phyloP scores from a whole-genome alignment of 2,888 invertebrate species.

The Chloromyia formosa region DNA sequence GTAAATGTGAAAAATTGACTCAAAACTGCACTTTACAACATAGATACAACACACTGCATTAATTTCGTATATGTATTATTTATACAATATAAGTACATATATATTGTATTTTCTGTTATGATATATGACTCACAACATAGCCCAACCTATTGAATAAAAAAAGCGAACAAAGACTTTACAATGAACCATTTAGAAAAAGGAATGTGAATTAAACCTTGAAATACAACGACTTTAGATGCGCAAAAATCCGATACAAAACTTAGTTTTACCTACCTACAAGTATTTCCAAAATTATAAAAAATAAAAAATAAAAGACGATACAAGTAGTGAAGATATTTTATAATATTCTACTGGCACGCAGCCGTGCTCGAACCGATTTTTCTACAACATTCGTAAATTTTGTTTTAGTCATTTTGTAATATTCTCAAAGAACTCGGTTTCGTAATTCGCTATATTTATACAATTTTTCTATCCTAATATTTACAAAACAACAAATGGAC shows the following conservation, averaged over 20 bases:
- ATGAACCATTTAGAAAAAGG: conserved; percentile 1
- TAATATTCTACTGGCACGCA: too few relatives aligned
- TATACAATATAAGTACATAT: not conserved
- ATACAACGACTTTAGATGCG: not conserved
- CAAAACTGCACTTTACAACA: conserved; percentile 15
- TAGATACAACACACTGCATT: conserved; percentile 22
- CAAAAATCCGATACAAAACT: not conserved
- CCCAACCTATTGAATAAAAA: not conserved
- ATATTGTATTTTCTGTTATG: conserved; percentile 21
- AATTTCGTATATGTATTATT: not conserved
- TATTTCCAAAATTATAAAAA: not conserved
- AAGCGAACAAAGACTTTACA: not conserved
- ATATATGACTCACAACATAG: not conserved
- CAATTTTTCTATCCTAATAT: not conserved
- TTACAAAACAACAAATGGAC: too few relatives aligned
- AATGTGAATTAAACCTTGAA: not conserved
- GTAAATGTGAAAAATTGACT: conserved; percentile 28
- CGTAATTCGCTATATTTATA: not conserved
- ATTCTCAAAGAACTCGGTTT: not conserved
- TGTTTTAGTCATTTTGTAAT: not conserved
- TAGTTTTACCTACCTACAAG: not conserved
- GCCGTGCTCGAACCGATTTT: not conserved
- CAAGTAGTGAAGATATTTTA: too few relatives aligned
- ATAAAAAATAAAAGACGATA: not conserved
- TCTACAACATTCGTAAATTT: not conserved